Evolutionary conservation across 2,888 invertebrate species (phyloP), one percentile per base, ranked within the genome.

Genomic region (Colletes collaris): DNA sequence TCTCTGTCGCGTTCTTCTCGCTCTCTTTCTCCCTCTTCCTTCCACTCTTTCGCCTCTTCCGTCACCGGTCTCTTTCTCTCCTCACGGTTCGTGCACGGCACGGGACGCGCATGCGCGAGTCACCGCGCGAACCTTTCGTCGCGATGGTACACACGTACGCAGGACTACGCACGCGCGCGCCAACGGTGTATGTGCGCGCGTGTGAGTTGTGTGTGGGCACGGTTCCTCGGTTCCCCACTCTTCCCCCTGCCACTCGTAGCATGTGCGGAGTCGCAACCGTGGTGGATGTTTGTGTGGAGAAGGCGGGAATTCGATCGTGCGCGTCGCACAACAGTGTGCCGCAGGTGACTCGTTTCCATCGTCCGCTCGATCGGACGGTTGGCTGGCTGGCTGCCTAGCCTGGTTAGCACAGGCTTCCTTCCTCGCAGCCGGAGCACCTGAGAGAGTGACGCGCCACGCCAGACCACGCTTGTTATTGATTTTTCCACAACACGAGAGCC

Each of bases 391-490:
- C 56, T 63, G 53, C 83, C 82, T 76, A 80, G 68, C 80, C 83
- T 60, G 59, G 50, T 62, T 70, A 63, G 35, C 73, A 71, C 82
- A 69, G 74, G 84, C 86, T 87, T 86, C 85, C 86, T 82, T 82
- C 82, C 84, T 84, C 76, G 74, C 76, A 81, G 82, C 50, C 75
- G 7, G 74, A 80, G 86, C 90, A 91, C 90, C 90, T 91, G 91
- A 90, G 87, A 88, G 88, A 85, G 85, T 86, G 88, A 85, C 87
- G 89, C 88, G 89, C 87, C 88, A 86, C 85, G 86, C 88, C 90
- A 89, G 86, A 88, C 90, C 90, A 91, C 89, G 91, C 89, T 91
- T 90, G 91, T 89, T 92, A 92, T 92, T 92, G 92, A 92, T 92
- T 92, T 92, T 92, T 91, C 90, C 87, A 87, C 89, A 88, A 89